Evolutionary conservation across 1,140 invertebrate species (phyloP).

Genomic region (Agraylea sexmaculata): DNA sequence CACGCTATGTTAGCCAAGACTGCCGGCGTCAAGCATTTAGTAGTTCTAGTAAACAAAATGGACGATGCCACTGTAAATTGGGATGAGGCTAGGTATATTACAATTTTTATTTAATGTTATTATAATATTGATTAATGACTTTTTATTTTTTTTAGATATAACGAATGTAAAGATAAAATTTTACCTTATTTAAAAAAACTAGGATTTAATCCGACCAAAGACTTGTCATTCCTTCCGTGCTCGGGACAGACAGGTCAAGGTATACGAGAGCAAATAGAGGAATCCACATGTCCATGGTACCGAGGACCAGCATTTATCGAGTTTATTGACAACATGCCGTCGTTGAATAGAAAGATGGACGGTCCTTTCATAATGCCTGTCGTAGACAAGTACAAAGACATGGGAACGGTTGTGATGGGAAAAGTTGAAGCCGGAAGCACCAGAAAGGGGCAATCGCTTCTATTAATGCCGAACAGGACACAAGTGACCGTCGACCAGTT

Average conservation of each 20-base stretch:
- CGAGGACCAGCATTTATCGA: constrained; percentile 89
- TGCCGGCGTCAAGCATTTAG: constrained; percentile 94
- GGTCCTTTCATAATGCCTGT: constrained; percentile 97
- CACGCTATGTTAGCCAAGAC: constrained; percentile 99
- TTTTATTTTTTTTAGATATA: constrained; percentile 46
- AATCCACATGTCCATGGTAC: constrained; percentile 84
- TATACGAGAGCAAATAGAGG: constrained; percentile 68
- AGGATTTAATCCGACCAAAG: constrained; percentile 94
- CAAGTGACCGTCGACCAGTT: constrained; percentile 90
- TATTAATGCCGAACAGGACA: constrained; percentile 97
- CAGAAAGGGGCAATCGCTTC: constrained; percentile 78
- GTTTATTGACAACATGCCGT: constrained; percentile 88
- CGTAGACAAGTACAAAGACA: constrained; percentile 98
- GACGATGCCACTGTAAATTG: constrained; percentile 98
- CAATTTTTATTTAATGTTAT: constrained; percentile 8
- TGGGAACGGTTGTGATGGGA: constrained; percentile 98
- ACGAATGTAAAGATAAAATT: constrained; percentile 90
- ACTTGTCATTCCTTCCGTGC: constrained; percentile 94
- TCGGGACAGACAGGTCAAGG: constrained; percentile 93
- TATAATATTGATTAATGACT: too few species aligned
- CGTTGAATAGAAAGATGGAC: constrained; percentile 80
- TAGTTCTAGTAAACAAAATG: constrained; percentile 99
- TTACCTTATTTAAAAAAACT: constrained; percentile 93
- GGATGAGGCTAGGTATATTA: constrained; percentile 74
- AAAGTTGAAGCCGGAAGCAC: constrained; percentile 96